Base-by-base conservation (phyloP, 2,113 vertebrate species). In the Tetrax tetrax region DNA sequence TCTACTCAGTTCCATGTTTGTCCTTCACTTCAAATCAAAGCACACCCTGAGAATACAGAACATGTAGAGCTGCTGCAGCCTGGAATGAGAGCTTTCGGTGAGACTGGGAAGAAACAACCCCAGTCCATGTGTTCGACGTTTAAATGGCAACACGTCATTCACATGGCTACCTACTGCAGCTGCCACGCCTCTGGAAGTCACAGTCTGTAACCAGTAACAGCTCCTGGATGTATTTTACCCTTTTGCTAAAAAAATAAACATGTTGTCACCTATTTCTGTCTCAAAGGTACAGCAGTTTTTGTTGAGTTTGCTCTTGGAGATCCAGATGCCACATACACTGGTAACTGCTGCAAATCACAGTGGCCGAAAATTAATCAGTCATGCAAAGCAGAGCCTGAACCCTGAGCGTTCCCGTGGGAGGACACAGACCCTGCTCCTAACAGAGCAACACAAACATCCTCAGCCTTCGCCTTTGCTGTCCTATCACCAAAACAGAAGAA, bases 81-180 rank as follows among this genome's bases (percentile, higher is more conserved):
- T 24, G 60, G 45, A 25, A 48, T 9, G 16, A 47, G n/a, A 3
- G n/a, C 61, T 82, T 20, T 27, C 35, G 64, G 81, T 3, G 2
- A 33, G 74, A 31, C 28, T 4, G 4, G 47, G n/a, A 54, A 27
- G 37, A 66, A 90, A 37, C 14, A 21, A 27, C 10, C 24, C 72
- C 51, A 38, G 2, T 5, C 27, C 63, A 24, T 0, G 1, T 0
- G 2, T 18, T 5, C 5, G 21, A 65, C 68, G 45, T 54, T 56
- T 7, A 25, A 37, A 24, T 4, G 31, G 37, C 2, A 4, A 29
- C 43, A 38, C 21, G 3, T 20, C 20, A 12, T 17, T 63, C 75
- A 28, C 22, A 12, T 1, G 18, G 57, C 31, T 20, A 21, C 19
- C 8, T 6, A 7, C 2, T 6, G 41, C 24, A 35, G 66, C 60